phyloP scores from a whole-genome alignment of 1,140 invertebrate species.

The Aradophagus sp. region DNA sequence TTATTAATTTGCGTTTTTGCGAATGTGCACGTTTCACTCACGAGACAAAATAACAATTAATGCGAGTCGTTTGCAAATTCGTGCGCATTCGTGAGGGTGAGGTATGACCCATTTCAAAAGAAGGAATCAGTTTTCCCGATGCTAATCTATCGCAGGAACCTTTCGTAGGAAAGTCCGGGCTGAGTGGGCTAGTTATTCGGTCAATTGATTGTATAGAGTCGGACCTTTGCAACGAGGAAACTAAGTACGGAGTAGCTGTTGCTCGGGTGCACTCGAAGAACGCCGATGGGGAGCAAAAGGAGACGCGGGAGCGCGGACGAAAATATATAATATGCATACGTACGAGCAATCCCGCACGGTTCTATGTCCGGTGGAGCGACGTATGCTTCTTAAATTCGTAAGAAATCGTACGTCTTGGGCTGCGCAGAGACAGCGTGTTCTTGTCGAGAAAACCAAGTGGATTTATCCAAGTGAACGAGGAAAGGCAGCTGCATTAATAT shows the following conservation, averaged over 20 bases:
- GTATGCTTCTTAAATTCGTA: constrained; percentile 57
- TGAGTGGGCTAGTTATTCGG: constrained; percentile 51
- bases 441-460: constrained; percentile 52
- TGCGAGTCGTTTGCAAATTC: too few relatives aligned
- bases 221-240: constrained; percentile 36
- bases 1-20: too few relatives aligned
- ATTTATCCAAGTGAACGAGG: constrained; percentile 53
- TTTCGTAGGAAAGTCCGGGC: constrained; percentile 33
- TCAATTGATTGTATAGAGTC: constrained; percentile 56
- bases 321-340: constrained; percentile 57
- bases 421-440: constrained; percentile 45
- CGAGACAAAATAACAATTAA: too few relatives aligned
- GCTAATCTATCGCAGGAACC: constrained; percentile 29
- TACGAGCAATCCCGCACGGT: constrained; percentile 39
- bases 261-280: constrained; percentile 44
- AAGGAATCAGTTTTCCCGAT: constrained; percentile 14
- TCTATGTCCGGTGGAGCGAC: constrained; percentile 56
- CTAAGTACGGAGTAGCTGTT: constrained; percentile 48
- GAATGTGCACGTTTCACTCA: too few relatives aligned
- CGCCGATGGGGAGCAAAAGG: constrained; percentile 42
- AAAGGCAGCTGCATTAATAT: constrained; percentile 55
- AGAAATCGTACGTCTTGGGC: constrained; percentile 54
- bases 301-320: constrained; percentile 40
- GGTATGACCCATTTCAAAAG: constrained; percentile 7
- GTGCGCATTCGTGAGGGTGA: too few relatives aligned